Percentiles rank a stretch among this genome's conserved stretches.
phyloP scores from a whole-genome alignment of 2,888 invertebrate species.

The Melanophora roralis region DNA sequence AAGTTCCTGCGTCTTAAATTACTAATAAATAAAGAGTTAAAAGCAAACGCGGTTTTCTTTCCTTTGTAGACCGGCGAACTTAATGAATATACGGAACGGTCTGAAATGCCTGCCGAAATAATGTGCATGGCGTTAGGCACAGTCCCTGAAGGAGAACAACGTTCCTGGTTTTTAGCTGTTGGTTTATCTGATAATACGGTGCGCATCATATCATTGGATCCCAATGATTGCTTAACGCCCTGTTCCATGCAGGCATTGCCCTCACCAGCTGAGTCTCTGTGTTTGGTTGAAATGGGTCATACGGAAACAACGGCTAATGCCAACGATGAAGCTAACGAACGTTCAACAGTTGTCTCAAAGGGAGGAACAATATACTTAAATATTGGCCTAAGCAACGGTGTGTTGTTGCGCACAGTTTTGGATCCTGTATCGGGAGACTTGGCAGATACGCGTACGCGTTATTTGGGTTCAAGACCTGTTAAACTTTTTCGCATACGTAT shows the following conservation, averaged over 20 bases:
- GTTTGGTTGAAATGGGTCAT: slow-evolving; percentile 95
- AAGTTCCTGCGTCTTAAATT: too few species aligned
- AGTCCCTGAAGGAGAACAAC: slow-evolving; percentile 95
- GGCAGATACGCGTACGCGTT: slow-evolving; percentile 97
- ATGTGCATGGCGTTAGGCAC: slow-evolving; percentile 98
- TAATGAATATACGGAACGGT: slow-evolving; percentile 98
- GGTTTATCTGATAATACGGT: slow-evolving; percentile 98
- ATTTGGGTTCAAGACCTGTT: slow-evolving; percentile 96
- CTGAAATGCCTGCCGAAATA: slow-evolving; percentile 97
- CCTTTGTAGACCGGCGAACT: slow-evolving; percentile 92
- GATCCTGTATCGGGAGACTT: slow-evolving; percentile 98
- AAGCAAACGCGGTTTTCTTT: not conserved
- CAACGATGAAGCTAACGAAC: slow-evolving; percentile 78
- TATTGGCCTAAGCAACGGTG: slow-evolving; percentile 98
- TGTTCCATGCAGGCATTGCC: slow-evolving; percentile 98
- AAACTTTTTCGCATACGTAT: slow-evolving; percentile 97
- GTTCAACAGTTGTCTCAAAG: slow-evolving; percentile 77
- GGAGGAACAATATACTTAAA: slow-evolving; percentile 93
- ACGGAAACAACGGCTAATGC: slow-evolving; percentile 79
- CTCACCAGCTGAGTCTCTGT: slow-evolving; percentile 96
- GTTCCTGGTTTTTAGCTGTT: slow-evolving; percentile 96
- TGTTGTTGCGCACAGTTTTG: slow-evolving; percentile 92
- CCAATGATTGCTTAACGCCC: slow-evolving; percentile 95
- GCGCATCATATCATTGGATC: slow-evolving; percentile 97
- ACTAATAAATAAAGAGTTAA: too few species aligned